A percentile compares a stretch with the other conserved stretches of the same genome.
These are phyloP conservation scores for Hydractinia echinata DNA, from an alignment of 30 jellyfish, hydroid and myxozoan genomes.

Conservation along the genomic window DNA sequence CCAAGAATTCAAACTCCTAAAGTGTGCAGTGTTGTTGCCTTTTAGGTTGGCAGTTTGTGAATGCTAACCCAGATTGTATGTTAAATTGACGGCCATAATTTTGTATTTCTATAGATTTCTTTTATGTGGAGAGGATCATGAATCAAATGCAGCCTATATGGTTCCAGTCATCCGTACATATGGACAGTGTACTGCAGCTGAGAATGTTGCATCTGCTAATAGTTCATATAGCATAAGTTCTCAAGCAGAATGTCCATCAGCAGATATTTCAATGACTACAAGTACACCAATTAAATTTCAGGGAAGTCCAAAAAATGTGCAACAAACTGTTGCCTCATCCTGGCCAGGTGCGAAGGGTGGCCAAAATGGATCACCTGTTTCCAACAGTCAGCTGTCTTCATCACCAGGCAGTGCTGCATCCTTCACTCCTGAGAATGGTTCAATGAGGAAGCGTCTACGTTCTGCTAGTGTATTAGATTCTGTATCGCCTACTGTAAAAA, in stretches of 20 bases:
- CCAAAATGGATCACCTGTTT: slow-evolving; percentile 43
- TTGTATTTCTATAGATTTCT: slow-evolving; percentile 45
- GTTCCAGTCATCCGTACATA: slow-evolving; percentile 30
- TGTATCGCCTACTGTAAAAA: slow-evolving; percentile 76
- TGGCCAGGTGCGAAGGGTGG: slow-evolving; percentile 94
- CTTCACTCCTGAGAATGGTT: slow-evolving; percentile 72
- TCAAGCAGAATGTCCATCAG: slow-evolving; percentile 20
- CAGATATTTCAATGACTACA: slow-evolving; percentile 65
- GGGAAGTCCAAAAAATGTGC: slow-evolving; percentile 37
- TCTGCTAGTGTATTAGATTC: slow-evolving; percentile 87
- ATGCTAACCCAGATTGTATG: too few species aligned
- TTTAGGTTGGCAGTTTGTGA: neutral
- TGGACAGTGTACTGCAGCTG: slow-evolving; percentile 23
- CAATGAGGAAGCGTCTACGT: slow-evolving; percentile 73
- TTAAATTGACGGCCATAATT: neutral
- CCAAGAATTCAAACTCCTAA: neutral
- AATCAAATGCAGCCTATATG: neutral
- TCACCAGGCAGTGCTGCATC: slow-evolving; percentile 90
- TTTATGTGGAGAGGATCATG: slow-evolving; percentile 66
- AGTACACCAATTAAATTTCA: slow-evolving; percentile 87
- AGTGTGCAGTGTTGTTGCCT: neutral
- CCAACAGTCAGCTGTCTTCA: slow-evolving; percentile 57
- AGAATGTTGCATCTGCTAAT: slow-evolving; percentile 14
- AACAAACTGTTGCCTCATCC: slow-evolving; percentile 72
- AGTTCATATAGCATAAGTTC: slow-evolving; percentile 18